Evolutionary conservation across 2,888 invertebrate species (phyloP).

Genomic region (Mythimna impura): DNA sequence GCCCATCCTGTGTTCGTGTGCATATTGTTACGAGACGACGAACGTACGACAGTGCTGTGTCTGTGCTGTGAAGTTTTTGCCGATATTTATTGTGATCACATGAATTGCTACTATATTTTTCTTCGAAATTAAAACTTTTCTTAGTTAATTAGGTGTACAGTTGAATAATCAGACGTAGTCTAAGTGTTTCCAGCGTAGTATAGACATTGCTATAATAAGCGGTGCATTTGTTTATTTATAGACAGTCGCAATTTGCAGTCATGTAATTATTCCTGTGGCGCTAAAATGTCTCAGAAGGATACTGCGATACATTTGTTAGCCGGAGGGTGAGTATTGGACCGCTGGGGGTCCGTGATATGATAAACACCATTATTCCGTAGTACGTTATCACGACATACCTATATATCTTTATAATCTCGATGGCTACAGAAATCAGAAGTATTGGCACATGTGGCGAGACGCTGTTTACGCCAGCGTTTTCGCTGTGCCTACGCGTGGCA

Average conservation of each 20-base stretch:
- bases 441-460: conserved; percentile 76
- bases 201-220: conserved; percentile 75
- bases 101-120: conserved; percentile 55
- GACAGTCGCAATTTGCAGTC: conserved; percentile 87
- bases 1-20: conserved; percentile 61
- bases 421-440: conserved; percentile 56
- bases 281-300: conserved; percentile 94
- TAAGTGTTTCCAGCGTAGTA: conserved; percentile 65
- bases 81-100: conserved; percentile 65
- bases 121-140: conserved; percentile 43
- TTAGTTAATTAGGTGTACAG: conserved; percentile 49
- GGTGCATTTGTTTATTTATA: conserved; percentile 90
- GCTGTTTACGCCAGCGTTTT: conserved; percentile 76
- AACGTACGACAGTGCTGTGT: conserved; percentile 58
- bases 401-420: conserved; percentile 63
- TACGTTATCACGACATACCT: conserved; percentile 64
- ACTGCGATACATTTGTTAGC: conserved; percentile 98
- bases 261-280: conserved; percentile 87
- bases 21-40: conserved; percentile 71
- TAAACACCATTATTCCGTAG: conserved; percentile 39
- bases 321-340: conserved; percentile 95
- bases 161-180: conserved; percentile 50
- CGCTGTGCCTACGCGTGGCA: conserved; percentile 67
- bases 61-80: conserved; percentile 72
- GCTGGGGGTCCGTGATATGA: conserved; percentile 50